Percentiles rank a stretch among this genome's conserved stretches.
phyloP scores from a whole-genome alignment of 2,888 invertebrate species.

The Anagyrus pseudococci region DNA sequence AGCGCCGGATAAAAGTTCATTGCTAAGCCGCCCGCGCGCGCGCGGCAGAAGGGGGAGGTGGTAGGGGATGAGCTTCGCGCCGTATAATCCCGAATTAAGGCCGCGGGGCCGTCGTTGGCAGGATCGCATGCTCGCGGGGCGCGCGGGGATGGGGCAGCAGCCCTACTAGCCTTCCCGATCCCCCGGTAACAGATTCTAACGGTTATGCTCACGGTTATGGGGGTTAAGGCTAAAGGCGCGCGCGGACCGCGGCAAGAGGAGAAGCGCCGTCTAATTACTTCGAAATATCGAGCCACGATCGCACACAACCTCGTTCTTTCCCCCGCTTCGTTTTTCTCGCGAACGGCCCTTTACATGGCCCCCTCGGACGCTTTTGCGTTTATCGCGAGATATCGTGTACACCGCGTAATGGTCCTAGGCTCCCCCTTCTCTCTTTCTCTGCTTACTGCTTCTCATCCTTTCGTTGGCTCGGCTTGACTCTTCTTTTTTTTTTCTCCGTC shows the following conservation, averaged over 20 bases:
- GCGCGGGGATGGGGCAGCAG: neutral
- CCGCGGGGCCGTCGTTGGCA: slow-evolving; percentile 17
- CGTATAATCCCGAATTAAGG: slow-evolving; percentile 30
- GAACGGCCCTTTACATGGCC: neutral
- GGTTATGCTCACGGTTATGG: slow-evolving; percentile 55
- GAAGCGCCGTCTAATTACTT: slow-evolving; percentile 50
- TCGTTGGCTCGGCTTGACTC: neutral
- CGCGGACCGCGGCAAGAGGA: slow-evolving; percentile 7
- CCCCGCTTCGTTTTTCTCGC: neutral
- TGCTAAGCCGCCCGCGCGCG: slow-evolving; percentile 3
- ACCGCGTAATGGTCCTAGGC: slow-evolving; percentile 6
- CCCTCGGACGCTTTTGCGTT: slow-evolving; percentile 30
- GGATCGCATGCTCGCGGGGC: neutral
- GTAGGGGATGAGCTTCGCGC: neutral
- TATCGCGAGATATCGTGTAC: slow-evolving; percentile 33
- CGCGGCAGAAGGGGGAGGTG: no score
- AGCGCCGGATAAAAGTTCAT: slow-evolving; percentile 22
- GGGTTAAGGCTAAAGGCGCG: slow-evolving; percentile 38
- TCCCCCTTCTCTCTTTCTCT: neutral
- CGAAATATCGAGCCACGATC: slow-evolving; percentile 41
- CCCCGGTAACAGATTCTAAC: slow-evolving; percentile 56
- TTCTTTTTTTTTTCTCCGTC: neutral
- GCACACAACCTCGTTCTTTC: neutral
- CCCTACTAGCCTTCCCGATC: neutral
- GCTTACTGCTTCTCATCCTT: neutral